These are phyloP conservation scores for Gallinago paraguaiae DNA, from an alignment of 2,113 vertebrate genomes.

Conservation along the genomic window DNA sequence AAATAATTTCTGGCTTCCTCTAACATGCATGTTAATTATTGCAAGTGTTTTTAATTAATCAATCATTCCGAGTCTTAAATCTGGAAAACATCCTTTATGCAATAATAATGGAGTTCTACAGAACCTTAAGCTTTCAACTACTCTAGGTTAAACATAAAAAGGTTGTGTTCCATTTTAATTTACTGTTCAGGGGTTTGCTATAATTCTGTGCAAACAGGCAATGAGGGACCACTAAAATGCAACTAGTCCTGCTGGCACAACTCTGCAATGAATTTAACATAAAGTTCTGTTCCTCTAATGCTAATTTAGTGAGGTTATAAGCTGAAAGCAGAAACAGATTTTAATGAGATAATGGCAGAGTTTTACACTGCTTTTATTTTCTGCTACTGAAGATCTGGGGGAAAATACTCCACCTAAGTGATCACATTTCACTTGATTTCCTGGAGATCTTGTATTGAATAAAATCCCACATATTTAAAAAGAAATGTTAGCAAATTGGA, in stretches of 20 bases:
- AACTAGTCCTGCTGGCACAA: conserved; percentile 45
- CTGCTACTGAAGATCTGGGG: background rate
- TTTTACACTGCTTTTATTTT: conserved; percentile 50
- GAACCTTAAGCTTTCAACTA: conserved; percentile 32
- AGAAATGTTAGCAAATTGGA: conserved; percentile 11
- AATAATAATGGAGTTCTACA: conserved; percentile 4
- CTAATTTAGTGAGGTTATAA: conserved; percentile 63
- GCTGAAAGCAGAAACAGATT: conserved; percentile 47
- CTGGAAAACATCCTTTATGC: conserved; percentile 12
- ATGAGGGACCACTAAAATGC: conserved; percentile 59
- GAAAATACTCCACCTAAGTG: conserved; percentile 13
- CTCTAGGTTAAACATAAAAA: conserved; percentile 12
- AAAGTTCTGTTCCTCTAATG: conserved; percentile 54
- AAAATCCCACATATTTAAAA: conserved; percentile 16
- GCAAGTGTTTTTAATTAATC: conserved; percentile 41
- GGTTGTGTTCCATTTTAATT: conserved; percentile 56
- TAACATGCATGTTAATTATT: conserved; percentile 14
- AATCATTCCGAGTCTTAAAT: conserved; percentile 13
- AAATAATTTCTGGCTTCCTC: conserved; percentile 10
- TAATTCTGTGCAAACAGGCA: conserved; percentile 57
- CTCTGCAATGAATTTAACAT: conserved; percentile 53
- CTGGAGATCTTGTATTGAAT: background rate
- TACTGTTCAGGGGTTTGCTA: conserved; percentile 27
- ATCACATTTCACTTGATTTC: conserved; percentile 12
- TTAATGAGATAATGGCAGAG: conserved; percentile 59